phyloP scores from a whole-genome alignment of 1,140 invertebrate species.

The Dysdera silvatica region DNA sequence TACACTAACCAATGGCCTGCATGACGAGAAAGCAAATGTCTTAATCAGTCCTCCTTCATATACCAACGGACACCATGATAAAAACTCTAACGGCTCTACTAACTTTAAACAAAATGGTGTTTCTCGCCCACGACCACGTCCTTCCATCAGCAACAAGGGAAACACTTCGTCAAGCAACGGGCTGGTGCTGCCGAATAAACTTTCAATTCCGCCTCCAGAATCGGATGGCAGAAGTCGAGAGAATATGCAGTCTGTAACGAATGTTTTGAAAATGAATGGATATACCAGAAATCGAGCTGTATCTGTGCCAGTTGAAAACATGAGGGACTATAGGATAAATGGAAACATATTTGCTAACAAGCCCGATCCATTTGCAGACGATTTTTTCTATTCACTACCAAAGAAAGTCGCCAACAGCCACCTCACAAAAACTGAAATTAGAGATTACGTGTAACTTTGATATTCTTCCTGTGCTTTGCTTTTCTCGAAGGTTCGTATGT shows the following conservation, averaged over 20 bases:
- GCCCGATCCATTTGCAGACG: conserved; percentile 31
- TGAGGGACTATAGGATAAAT: conserved; percentile 7
- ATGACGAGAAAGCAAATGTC: background rate
- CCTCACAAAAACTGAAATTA: conserved; percentile 17
- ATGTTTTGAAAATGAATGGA: conserved; percentile 14
- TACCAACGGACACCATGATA: background rate
- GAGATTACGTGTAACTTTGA: conserved; percentile 18
- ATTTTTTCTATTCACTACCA: conserved; percentile 28
- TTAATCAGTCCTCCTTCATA: background rate
- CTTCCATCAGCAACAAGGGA: conserved; percentile 6
- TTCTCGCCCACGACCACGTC: conserved; percentile 13
- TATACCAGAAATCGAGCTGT: conserved; percentile 10
- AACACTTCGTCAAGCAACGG: conserved; percentile 9
- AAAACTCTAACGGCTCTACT: conserved; percentile 4
- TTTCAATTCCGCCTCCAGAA: conserved; percentile 17
- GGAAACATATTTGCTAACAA: conserved; percentile 29
- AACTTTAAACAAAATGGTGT: conserved; percentile 9
- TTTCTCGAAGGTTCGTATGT: too few relatives aligned
- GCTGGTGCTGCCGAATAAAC: too few relatives aligned
- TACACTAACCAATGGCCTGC: conserved; percentile 6
- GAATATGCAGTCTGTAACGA: conserved; percentile 21
- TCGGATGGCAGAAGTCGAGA: conserved; percentile 17
- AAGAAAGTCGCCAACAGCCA: conserved; percentile 15
- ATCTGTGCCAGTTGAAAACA: conserved; percentile 10
- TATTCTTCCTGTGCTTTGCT: background rate